Conservation (phyloP, 2,888 invertebrate genomes). For the Cyclophora albipunctata region DNA sequence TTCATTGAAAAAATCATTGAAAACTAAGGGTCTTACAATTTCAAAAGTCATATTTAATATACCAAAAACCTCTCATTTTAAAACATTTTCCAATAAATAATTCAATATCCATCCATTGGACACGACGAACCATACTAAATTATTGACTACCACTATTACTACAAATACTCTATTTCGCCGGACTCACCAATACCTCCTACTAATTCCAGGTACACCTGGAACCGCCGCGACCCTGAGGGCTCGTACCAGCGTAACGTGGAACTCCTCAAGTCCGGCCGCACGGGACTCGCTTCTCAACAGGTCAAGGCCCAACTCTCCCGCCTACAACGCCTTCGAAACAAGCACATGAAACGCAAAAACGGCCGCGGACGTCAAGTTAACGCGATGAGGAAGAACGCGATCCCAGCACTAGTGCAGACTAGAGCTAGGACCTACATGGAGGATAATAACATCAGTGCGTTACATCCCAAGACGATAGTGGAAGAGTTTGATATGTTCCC, state of each 20-base stretch:
- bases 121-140: no score
- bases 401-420: constrained; percentile 46
- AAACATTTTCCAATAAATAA: no score
- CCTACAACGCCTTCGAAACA: constrained; percentile 56
- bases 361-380: constrained; percentile 29
- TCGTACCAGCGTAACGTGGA: constrained; percentile 60
- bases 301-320: constrained; percentile 54
- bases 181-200: no score
- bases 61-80: no score
- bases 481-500: constrained; percentile 69
- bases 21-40: no score
- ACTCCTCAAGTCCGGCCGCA: constrained; percentile 56
- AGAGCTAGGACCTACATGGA: constrained; percentile 73
- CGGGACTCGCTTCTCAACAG: constrained; percentile 57
- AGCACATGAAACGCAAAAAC: constrained; percentile 51
- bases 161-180: no score
- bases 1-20: no score
- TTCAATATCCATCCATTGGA: no score
- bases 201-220: constrained; percentile 59
- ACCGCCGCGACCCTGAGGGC: constrained; percentile 62
- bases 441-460: constrained; percentile 68
- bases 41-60: no score
- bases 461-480: constrained; percentile 76
- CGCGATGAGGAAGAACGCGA: constrained; percentile 54
- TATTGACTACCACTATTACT: no score